Evolutionary conservation across 2,797 vertebrate species (phyloP).

Genomic region (Gila robusta): DNA sequence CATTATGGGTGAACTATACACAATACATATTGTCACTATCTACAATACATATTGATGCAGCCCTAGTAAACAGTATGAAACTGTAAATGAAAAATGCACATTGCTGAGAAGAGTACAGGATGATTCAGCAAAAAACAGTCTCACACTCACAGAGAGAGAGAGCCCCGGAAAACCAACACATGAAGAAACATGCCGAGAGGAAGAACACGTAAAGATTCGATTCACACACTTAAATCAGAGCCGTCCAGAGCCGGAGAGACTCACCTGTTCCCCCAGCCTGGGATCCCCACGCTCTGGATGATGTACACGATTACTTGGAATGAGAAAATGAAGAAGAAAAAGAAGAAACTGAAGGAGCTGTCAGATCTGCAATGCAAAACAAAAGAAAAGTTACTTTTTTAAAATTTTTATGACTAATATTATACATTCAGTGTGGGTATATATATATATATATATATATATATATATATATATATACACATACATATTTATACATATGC

Average conservation of each 20-base stretch:
- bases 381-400: neutral
- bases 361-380: conserved; percentile 82
- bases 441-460: too few species aligned
- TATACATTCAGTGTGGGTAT: too few species aligned
- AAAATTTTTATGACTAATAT: too few species aligned
- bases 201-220: conserved; percentile 42
- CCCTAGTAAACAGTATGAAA: neutral
- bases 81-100: neutral
- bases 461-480: too few species aligned
- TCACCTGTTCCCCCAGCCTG: conserved; percentile 93
- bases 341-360: conserved; percentile 99
- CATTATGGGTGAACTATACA: too few species aligned
- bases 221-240: neutral
- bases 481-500: too few species aligned
- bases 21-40: too few species aligned
- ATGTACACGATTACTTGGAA: conserved; percentile 91
- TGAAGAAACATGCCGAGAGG: conserved; percentile 63
- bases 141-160: conserved; percentile 68
- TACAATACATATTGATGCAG: too few species aligned
- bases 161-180: conserved; percentile 61
- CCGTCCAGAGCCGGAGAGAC: conserved; percentile 52
- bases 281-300: conserved; percentile 93
- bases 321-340: conserved; percentile 97
- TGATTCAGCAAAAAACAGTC: neutral
- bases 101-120: neutral